Conservation (phyloP, 2,888 invertebrate species). For the Helleia helle region DNA sequence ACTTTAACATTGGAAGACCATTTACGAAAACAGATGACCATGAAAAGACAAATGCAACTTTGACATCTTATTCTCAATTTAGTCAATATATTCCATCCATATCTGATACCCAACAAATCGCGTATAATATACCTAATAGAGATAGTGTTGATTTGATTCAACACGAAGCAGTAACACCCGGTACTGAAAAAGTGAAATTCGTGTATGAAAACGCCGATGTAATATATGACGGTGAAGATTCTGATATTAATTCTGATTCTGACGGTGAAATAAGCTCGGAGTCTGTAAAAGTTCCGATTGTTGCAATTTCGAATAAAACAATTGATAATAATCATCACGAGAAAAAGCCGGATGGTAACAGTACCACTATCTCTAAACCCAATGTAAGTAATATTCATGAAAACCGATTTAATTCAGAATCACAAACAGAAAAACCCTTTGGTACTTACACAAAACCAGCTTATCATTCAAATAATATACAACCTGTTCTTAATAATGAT, state of each 20-base stretch:
- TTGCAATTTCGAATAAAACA: conserved; percentile 37
- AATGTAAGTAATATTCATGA: conserved; percentile 26
- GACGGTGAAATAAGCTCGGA: conserved; percentile 62
- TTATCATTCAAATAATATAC: conserved; percentile 51
- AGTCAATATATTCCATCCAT: conserved; percentile 48
- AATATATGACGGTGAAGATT: conserved; percentile 60
- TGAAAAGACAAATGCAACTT: conserved; percentile 29
- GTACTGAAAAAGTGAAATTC: conserved; percentile 36
- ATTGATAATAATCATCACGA: conserved; percentile 38
- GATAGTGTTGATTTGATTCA: conserved; percentile 56
- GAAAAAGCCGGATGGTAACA: too few relatives aligned
- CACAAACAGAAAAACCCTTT: conserved; percentile 68
- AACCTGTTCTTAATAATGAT: conserved; percentile 43
- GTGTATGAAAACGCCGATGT: conserved; percentile 61
- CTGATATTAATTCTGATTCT: conserved; percentile 46
- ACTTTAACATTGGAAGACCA: conserved; percentile 49
- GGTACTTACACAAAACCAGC: conserved; percentile 38
- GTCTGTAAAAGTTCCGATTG: conserved; percentile 61
- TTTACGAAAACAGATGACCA: conserved; percentile 41
- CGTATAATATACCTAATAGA: conserved; percentile 62
- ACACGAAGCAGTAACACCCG: conserved; percentile 29
- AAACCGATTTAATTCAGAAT: conserved; percentile 42
- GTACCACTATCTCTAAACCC: conserved; percentile 20
- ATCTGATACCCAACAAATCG: conserved; percentile 46
- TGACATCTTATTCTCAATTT: conserved; percentile 26